Base-by-base conservation (phyloP, 1,140 invertebrate species). In the Apis dorsata region DNA sequence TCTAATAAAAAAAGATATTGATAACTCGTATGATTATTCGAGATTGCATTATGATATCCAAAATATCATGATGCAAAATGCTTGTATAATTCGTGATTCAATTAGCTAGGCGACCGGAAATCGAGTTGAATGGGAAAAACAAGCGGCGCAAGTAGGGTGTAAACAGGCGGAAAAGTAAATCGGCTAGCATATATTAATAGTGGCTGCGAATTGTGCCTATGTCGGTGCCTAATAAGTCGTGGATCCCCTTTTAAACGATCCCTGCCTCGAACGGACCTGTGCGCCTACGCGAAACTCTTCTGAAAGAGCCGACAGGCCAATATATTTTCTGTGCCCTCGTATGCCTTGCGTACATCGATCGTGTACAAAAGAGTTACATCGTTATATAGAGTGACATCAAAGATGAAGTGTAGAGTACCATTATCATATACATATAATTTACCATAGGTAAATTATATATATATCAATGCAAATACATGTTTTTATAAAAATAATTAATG, bases 151-250 rank as follows among this genome's bases (percentile, higher is more conserved):
- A 24, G 59, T 51, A 51, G 63, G 28, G 28, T 59, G 69, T 69
- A 84, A 60, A 85, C 24, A 71, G 66, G 79, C 65, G 55, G 55
- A 55, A 57, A 55, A 70, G 81, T 84, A 86, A 90, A 88, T 84
- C 72, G 80, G 72, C 53, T 51, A 73, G 62, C 69, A 73, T 28
- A 59, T 80, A 78, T 83, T 87, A 86, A 88, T 86, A 87, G 76
- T 83, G 63, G 84, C 70, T 17, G 84, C 65, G 82, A 88, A 89
- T 88, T 77, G 85, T 85, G 73, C 57, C 60, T 85, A 83, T 73
- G 88, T 85, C 90, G 90, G 88, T 86, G 86, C 88, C 90, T 91
- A 90, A 91, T 91, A 91, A 90, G 89, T 90, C 90, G 88, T 79
- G 88, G 86, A 86, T 88, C 72, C 76, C 80, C 77, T 81, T 78